phyloP scores from a whole-genome alignment of 2,797 vertebrate genomes.

The Bradypodion pumilum region DNA sequence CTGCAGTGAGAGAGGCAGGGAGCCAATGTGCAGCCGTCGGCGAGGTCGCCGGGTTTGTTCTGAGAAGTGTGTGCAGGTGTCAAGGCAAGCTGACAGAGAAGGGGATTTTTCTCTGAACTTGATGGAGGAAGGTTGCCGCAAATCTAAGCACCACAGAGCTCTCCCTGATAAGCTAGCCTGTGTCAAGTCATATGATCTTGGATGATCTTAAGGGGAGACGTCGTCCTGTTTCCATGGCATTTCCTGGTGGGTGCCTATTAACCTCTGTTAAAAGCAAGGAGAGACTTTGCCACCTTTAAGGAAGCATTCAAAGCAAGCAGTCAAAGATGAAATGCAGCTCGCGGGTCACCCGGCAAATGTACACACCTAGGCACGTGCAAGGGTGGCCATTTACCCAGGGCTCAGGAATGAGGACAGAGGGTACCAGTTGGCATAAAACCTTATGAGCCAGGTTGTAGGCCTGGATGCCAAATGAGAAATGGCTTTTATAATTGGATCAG shows the following conservation, averaged over 20 bases:
- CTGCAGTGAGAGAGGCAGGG: neutral
- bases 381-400: too few relatives aligned
- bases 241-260: too few relatives aligned
- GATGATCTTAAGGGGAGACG: neutral
- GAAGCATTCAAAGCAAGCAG: neutral
- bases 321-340: too few relatives aligned
- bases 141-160: neutral
- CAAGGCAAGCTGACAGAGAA: neutral
- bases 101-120: neutral
- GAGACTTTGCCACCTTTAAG: neutral
- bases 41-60: neutral
- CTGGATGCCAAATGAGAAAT: too few relatives aligned
- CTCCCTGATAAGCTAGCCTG: neutral
- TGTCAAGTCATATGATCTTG: neutral
- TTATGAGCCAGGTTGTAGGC: too few relatives aligned
- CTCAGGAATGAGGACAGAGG: too few relatives aligned
- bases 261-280: neutral
- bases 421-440: too few relatives aligned
- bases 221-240: too few relatives aligned
- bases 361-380: neutral
- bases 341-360: neutral
- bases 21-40: neutral
- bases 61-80: neutral
- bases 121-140: neutral
- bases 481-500: too few relatives aligned